Base-by-base conservation (phyloP, 2,113 vertebrate species). In the Tachycineta bicolor region DNA sequence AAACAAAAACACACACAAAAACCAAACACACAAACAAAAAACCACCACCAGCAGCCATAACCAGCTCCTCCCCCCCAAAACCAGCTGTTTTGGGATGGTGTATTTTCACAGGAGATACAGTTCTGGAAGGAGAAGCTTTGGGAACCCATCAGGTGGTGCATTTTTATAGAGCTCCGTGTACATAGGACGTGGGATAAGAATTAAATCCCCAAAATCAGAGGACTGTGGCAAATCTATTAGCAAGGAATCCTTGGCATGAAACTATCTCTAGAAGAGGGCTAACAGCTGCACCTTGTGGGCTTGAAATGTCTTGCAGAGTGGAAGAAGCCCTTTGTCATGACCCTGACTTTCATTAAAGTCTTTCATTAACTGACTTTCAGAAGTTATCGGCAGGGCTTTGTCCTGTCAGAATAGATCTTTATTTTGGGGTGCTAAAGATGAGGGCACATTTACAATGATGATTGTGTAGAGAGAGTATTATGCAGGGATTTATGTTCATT, bases 271-370 rank as follows among this genome's bases (percentile, higher is more conserved):
- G 50, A 70, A 78, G 52, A 87, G 39, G 19, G 26, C 16, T 83
- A 63, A 94, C 16, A 96, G 87, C 92, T 96, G 84, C 88, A 94
- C 90, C 85, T 58, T 62, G 90, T 89, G 93, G 83, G 59, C 83
- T 94, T 34, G 56, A 65, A 74, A 63, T 8, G 56, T 80, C 83
- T 88, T 90, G 63, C 82, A 93, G 86, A 88, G 69, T 55, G 25
- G 33, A 77, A 69, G 67, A 37, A 69, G 39, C 55, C 43, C 28
- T 83, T 85, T 63, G 56, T 70, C 34, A 21, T 77, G 37, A 34
- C 13, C 13, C 7, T 49, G 50, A 43, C 14, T 85, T 91, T 55
- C 22, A 68, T 84, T 29, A 64, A 56, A 69, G 23, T 44, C 24
- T 90, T 89, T 60, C 31, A 64, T 85, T 90, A 76, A 47, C 58